A percentile compares a stretch with the other conserved stretches of the same genome.
Evolutionary conservation across 2,888 invertebrate genomes (phyloP).

Genomic region (Bombylius major): DNA sequence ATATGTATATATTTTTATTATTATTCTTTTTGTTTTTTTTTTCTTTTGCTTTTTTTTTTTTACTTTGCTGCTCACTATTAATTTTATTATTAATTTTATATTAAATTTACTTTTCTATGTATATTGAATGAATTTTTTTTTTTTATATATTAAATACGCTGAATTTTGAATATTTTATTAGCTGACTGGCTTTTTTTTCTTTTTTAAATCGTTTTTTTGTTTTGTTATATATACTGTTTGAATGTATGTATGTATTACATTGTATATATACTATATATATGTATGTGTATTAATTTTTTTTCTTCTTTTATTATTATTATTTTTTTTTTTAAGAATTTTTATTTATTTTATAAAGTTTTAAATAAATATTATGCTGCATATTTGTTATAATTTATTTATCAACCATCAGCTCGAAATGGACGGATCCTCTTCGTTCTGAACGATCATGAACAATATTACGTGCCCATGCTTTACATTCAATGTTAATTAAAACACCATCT

Average conservation of each 20-base stretch:
- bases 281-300: constrained; percentile 1
- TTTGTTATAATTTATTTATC: constrained; percentile 47
- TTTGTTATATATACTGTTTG: background rate
- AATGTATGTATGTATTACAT: constrained; percentile 3
- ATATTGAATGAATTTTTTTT: too few species aligned
- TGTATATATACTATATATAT: constrained; percentile 1
- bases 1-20: too few species aligned
- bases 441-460: constrained; percentile 79
- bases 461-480: constrained; percentile 90
- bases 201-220: background rate
- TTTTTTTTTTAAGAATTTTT: constrained; percentile 9
- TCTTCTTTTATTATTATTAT: constrained; percentile 5
- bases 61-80: too few species aligned
- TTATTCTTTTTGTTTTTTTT: too few species aligned
- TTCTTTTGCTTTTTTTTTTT: too few species aligned
- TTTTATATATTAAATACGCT: too few species aligned
- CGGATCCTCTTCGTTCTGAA: constrained; percentile 78
- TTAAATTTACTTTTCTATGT: too few species aligned
- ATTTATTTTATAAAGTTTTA: constrained; percentile 7
- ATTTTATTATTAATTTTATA: too few species aligned
- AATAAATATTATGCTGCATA: background rate
- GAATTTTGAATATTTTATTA: too few species aligned
- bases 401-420: constrained; percentile 90
- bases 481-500: constrained; percentile 82
- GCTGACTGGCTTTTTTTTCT: too few species aligned